phyloP scores from a whole-genome alignment of 2,888 invertebrate genomes.

The Acronicta alni region DNA sequence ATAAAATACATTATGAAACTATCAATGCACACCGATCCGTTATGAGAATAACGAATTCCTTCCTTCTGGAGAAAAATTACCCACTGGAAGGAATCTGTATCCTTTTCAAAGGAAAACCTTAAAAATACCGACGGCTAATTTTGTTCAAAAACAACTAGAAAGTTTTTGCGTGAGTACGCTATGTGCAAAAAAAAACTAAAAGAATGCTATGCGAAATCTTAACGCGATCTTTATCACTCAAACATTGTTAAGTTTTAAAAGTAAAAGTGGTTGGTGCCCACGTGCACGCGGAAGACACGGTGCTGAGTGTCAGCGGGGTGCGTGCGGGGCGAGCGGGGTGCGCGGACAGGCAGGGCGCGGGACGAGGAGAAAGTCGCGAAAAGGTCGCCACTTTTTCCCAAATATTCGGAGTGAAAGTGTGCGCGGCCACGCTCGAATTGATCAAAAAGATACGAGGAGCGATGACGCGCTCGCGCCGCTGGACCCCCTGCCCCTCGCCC shows the following conservation, averaged over 20 bases:
- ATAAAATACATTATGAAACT: too few species aligned
- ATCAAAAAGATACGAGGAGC: constrained; percentile 65
- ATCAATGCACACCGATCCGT: not conserved
- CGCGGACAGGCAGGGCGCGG: constrained; percentile 52
- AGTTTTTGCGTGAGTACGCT: not conserved
- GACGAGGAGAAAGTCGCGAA: constrained; percentile 84
- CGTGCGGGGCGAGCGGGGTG: constrained; percentile 51
- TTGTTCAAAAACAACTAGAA: not conserved
- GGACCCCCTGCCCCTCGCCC: not conserved
- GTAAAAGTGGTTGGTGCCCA: constrained; percentile 81
- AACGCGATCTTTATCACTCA: constrained; percentile 27
- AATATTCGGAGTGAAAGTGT: constrained; percentile 88
- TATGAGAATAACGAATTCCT: not conserved
- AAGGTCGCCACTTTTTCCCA: constrained; percentile 89
- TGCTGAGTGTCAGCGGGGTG: constrained; percentile 58
- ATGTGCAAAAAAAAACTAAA: not conserved
- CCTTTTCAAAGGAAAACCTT: not conserved
- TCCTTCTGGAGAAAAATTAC: not conserved
- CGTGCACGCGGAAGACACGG: constrained; percentile 81
- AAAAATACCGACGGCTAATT: not conserved
- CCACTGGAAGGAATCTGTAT: too few species aligned
- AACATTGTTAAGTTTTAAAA: constrained; percentile 74
- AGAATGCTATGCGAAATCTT: constrained; percentile 9
- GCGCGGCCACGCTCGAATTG: constrained; percentile 75
- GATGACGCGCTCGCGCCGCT: constrained; percentile 29